Base-by-base conservation (phyloP, 2,113 vertebrate genomes). In the Gnathonemus longibarbis region DNA sequence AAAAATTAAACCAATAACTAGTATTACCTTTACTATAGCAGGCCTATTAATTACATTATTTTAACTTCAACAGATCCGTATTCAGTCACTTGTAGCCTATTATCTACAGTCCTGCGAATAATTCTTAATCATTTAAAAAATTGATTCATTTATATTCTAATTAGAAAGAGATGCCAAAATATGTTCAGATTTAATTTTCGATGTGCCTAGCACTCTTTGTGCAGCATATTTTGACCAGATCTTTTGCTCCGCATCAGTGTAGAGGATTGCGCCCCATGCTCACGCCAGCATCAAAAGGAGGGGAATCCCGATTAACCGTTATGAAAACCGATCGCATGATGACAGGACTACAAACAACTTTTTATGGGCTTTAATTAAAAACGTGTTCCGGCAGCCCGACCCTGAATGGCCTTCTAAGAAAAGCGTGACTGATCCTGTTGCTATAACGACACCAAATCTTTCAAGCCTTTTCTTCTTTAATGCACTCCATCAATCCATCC, bases 381-480 rank as follows among this genome's bases (percentile, higher is more conserved):
- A 93, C 91, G 93, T 93, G 95, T 95, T 94, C 91, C 92, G 89
- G 94, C 94, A 91, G 93, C 94, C 95, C 92, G 92, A 87, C 92
- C 93, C 91, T 96, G 96, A 96, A 96, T 96, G 93, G 95, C 95
- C 93, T 94, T 95, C 92, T 92, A 94, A 95, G 95, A 95, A 94
- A 95, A 93, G 95, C 94, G 91, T 93, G 93, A 94, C 94, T 95
- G 95, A 95, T 94, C 94, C 92, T 88, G 95, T 97, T 96, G 95
- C 96, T 95, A 97, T 96, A 96, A 96, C 96, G 88, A 97, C 96
- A 94, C 95, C 93, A 96, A 96, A 95, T 96, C 96, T 96, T 94
- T 92, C 94, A 94, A 92, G 92, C 92, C 94, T 94, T 94, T 94
- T 94, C 92, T 94, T 94, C 90, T 93, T 90, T 91, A 91, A 93